Evolutionary conservation across 1,140 invertebrate species (phyloP).

Genomic region (fruit fly (Drosophila melanogaster)): DNA sequence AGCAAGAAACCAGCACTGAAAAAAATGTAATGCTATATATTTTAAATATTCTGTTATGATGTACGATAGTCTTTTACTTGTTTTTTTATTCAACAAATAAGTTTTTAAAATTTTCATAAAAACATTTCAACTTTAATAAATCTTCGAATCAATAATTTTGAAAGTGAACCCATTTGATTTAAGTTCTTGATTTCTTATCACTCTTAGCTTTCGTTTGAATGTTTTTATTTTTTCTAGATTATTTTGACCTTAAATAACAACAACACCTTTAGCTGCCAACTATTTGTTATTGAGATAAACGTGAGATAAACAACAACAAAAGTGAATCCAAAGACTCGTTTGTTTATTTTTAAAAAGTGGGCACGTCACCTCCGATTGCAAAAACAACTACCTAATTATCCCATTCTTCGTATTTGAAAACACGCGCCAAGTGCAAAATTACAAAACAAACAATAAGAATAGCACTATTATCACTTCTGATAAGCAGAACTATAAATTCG

Average conservation of each 20-base stretch:
- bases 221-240: neutral
- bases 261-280: conserved; percentile 56
- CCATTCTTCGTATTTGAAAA: neutral
- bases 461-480: conserved; percentile 22
- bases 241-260: conserved; percentile 36
- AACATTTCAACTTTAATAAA: neutral
- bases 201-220: conserved; percentile 7
- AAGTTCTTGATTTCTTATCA: conserved; percentile 2
- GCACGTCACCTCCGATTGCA: conserved; percentile 47
- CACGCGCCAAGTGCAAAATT: conserved; percentile 42
- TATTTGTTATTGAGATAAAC: conserved; percentile 62
- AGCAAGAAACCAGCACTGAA: conserved; percentile 76
- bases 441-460: conserved; percentile 13
- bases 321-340: conserved; percentile 9
- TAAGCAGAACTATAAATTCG: conserved; percentile 49
- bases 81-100: neutral
- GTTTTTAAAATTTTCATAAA: neutral
- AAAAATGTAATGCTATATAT: conserved; percentile 4
- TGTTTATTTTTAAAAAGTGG: conserved; percentile 63
- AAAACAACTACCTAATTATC: conserved; percentile 15
- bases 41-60: neutral
- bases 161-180: too few species aligned
- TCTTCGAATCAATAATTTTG: too few species aligned
- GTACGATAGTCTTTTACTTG: neutral
- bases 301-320: conserved; percentile 60